Conservation (phyloP, 1,140 invertebrate genomes). For the Procambarus clarkii region DNA sequence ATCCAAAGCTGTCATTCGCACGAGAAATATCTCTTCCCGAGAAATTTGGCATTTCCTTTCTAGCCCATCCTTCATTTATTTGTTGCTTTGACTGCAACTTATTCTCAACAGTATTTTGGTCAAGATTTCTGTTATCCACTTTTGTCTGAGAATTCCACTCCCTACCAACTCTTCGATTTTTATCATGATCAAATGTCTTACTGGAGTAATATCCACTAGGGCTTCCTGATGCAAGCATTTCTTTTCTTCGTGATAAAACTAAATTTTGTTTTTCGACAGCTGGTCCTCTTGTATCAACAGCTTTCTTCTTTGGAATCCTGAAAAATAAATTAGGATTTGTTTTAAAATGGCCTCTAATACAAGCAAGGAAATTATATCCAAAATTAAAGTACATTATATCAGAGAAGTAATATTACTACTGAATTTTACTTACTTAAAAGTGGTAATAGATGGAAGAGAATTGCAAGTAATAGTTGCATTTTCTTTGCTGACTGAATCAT, state of each 20-base stretch:
- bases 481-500: conserved; percentile 3
- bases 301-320: conserved; percentile 60
- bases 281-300: neutral
- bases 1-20: neutral
- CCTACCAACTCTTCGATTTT: neutral
- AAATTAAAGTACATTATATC: neutral
- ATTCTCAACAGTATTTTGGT: neutral
- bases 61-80: neutral
- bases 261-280: conserved; percentile 8
- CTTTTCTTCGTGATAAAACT: conserved; percentile 18
- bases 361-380: neutral
- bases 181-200: neutral
- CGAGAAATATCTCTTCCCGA: neutral
- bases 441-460: conserved; percentile 3
- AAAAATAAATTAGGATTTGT: conserved; percentile 9
- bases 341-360: too few relatives aligned
- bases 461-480: neutral
- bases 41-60: neutral
- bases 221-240: conserved; percentile 13
- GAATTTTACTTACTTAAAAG: neutral
- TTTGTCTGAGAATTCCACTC: neutral
- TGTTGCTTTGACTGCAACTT: neutral
- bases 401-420: neutral
- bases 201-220: conserved; percentile 2
- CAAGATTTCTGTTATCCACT: neutral